phyloP scores from a whole-genome alignment of 2,888 invertebrate genomes.

The Helicoverpa assulta region DNA sequence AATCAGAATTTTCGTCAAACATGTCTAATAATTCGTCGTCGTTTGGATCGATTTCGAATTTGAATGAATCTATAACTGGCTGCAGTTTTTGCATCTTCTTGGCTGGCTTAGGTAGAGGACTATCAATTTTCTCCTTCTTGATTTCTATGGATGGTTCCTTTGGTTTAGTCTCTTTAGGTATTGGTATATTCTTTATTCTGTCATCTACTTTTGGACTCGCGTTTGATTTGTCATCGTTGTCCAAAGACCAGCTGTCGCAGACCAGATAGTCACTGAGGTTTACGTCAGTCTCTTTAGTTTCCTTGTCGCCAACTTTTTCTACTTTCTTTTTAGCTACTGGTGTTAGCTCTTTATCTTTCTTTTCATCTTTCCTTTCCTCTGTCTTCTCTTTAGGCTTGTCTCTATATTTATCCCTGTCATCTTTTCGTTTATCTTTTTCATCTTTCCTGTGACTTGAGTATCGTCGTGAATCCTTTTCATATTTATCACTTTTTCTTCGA shows the following conservation, averaged over 20 bases:
- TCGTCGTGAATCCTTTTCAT: slow-evolving; percentile 60
- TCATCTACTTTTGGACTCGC: slow-evolving; percentile 75
- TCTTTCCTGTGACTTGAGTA: slow-evolving; percentile 56
- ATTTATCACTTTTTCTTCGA: slow-evolving; percentile 59
- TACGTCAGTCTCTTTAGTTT: slow-evolving; percentile 78
- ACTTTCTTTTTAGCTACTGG: slow-evolving; percentile 44
- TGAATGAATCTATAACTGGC: slow-evolving; percentile 84
- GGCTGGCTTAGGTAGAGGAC: slow-evolving; percentile 56
- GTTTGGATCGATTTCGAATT: slow-evolving; percentile 84
- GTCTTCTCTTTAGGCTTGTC: slow-evolving; percentile 65
- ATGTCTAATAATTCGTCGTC: slow-evolving; percentile 82
- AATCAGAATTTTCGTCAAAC: slow-evolving; percentile 72
- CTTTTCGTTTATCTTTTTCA: slow-evolving; percentile 58
- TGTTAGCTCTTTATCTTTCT: slow-evolving; percentile 39
- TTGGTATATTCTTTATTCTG: slow-evolving; percentile 61
- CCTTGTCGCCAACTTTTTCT: slow-evolving; percentile 61
- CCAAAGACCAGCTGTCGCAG: slow-evolving; percentile 88
- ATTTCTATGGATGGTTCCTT: slow-evolving; percentile 65
- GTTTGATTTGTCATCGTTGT: slow-evolving; percentile 81
- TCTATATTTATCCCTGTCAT: slow-evolving; percentile 60
- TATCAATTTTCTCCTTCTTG: slow-evolving; percentile 61
- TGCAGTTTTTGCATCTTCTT: slow-evolving; percentile 76
- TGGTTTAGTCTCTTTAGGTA: slow-evolving; percentile 54
- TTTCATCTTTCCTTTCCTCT: slow-evolving; percentile 45
- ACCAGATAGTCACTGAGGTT: slow-evolving; percentile 84